Percentiles rank a stretch among this genome's conserved stretches.
Conservation (phyloP, 1,140 invertebrate genomes). For the Oreohelix idahoensis region DNA sequence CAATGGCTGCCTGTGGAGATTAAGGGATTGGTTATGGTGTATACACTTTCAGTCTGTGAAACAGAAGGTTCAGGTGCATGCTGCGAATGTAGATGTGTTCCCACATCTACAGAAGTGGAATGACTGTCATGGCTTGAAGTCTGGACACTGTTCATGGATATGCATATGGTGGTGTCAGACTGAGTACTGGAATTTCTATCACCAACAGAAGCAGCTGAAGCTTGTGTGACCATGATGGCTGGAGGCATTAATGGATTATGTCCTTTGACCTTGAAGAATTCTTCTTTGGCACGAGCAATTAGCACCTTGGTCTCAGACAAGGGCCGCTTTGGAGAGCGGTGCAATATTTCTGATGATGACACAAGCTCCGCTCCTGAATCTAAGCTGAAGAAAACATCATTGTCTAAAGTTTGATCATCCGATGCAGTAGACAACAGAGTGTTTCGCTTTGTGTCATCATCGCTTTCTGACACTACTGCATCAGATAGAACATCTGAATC, state of each 20-base stretch:
- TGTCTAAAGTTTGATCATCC: slow-evolving; percentile 31
- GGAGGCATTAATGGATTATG: neutral
- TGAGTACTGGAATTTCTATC: neutral
- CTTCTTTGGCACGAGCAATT: slow-evolving; percentile 30
- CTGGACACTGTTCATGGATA: neutral
- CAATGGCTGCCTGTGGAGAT: neutral
- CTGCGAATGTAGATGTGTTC: neutral
- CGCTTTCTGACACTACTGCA: slow-evolving; percentile 16
- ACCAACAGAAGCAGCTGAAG: neutral
- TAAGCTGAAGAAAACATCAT: slow-evolving; percentile 36
- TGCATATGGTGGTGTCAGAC: neutral
- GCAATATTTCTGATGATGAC: slow-evolving; percentile 21
- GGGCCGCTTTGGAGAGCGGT: neutral
- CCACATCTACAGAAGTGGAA: neutral
- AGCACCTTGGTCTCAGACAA: slow-evolving; percentile 3
- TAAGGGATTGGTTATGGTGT: neutral
- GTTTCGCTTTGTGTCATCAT: slow-evolving; percentile 28
- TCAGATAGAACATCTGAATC: slow-evolving; percentile 20
- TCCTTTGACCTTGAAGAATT: slow-evolving; percentile 1
- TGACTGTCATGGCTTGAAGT: neutral
- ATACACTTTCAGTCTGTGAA: neutral
- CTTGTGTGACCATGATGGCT: neutral
- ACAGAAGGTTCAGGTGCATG: neutral
- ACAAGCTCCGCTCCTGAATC: slow-evolving; percentile 24
- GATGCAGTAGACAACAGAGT: slow-evolving; percentile 21